These are phyloP conservation scores for Sciurus carolinensis DNA, from an alignment of 2,797 vertebrate species.

Conservation along the genomic window DNA sequence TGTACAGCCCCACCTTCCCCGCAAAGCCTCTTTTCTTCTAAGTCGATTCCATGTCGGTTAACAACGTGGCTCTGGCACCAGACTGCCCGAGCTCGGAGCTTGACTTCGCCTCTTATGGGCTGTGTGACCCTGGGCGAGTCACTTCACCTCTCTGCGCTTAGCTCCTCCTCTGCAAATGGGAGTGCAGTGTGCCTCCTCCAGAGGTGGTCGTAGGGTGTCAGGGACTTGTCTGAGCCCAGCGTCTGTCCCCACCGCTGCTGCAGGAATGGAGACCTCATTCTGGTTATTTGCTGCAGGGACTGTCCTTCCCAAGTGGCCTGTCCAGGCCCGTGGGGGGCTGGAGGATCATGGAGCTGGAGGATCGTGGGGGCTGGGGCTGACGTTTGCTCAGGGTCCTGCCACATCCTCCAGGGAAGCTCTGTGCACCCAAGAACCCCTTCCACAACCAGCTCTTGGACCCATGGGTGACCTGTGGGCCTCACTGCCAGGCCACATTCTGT, in stretches of 20 bases:
- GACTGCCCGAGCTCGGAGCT: neutral
- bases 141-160: neutral
- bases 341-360: too few relatives aligned
- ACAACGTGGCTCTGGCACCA: neutral
- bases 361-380: neutral
- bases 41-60: neutral
- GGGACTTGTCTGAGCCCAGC: neutral
- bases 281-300: fast-evolving
- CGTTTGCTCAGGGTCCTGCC: neutral
- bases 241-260: neutral
- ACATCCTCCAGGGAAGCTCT: neutral
- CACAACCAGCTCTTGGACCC: neutral
- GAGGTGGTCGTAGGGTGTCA: neutral
- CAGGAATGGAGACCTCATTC: neutral
- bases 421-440: neutral
- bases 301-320: neutral
- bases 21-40: too few relatives aligned
- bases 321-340: neutral
- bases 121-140: neutral
- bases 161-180: neutral
- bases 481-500: fast-evolving
- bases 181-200: too few relatives aligned
- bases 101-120: neutral
- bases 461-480: neutral
- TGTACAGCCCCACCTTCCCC: too few relatives aligned